Evolutionary conservation across 37 sponge, comb jelly and placozoan species (phyloP), one percentile per base, ranked within the genome.

Genomic region (Cliona cf. orientalis): DNA sequence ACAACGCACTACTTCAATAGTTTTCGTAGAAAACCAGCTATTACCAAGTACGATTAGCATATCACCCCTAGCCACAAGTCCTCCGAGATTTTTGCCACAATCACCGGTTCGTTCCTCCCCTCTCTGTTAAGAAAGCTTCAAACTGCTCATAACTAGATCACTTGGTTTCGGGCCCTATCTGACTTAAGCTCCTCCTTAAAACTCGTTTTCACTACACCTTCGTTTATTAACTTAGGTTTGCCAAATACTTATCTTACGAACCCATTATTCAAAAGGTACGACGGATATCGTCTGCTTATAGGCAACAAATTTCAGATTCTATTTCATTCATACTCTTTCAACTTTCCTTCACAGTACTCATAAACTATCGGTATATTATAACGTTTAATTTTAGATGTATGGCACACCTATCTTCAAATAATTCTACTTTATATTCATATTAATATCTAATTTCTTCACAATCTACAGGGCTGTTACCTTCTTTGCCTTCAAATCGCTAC

Each of bases 11-110:
- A 92, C 93, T 92, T 78, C 56, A 78, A 88, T 93, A 93, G 71
- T 77, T 93, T 93, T 93, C 86, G 90, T 79, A 89, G 86, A 93
- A 93, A 93, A 93, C 94, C 94, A 93, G 94, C 90, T 93, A 93
- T 89, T 73, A 70, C 90, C 90, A 89, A 89, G 90, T 89, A 81
- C 90, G 90, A 93, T 93, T 89, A 73, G 94, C 90, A 31, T 93
- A 71, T 93, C 75, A 93, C 94, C 89, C 66, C 94, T 81, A 89
- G 75, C 75, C 86, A 81, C 87, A 93, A 80, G 64, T 93, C 90
- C 45, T 93, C 94, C 83, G 87, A 89, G 87, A 89, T 85, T 93
- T 92, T 93, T 93, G 94, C 94, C 83, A 93, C 94, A 89, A 89
- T 86, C 87, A 93, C 90, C 90, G 79, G 90, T 93, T 74, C 83